A percentile compares a stretch with the other conserved stretches of the same genome.
Conservation (phyloP, 2,888 invertebrate genomes). For the Omphaloscelis lunosa region DNA sequence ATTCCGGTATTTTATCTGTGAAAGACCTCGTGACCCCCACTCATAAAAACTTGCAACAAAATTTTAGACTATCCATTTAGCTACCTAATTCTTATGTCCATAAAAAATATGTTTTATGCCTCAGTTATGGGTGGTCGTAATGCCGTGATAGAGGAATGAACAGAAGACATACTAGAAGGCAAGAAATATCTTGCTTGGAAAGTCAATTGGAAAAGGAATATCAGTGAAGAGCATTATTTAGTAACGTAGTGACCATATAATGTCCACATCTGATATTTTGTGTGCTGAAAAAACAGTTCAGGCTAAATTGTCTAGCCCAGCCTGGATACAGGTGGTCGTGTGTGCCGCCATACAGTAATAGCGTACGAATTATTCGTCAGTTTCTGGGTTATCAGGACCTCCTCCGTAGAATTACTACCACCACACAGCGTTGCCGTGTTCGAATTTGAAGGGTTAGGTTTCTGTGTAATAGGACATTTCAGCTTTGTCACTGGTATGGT, state of each 20-base stretch:
- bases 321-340: not conserved
- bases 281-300: not conserved
- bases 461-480: not conserved
- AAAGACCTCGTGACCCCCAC: conserved; percentile 47
- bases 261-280: not conserved
- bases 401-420: not conserved
- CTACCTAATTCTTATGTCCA: conserved; percentile 63
- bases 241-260: too few relatives aligned
- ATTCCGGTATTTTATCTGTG: conserved; percentile 45
- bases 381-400: not conserved
- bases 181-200: not conserved
- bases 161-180: conserved; percentile 26
- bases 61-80: conserved; percentile 63
- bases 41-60: conserved; percentile 58
- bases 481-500: not conserved
- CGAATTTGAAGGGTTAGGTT: not conserved
- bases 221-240: too few relatives aligned
- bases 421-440: not conserved
- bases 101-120: conserved; percentile 65
- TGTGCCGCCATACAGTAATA: not conserved
- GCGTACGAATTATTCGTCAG: not conserved
- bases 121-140: conserved; percentile 52
- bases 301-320: not conserved
- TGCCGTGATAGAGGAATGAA: not conserved
- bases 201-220: not conserved